phyloP scores from a whole-genome alignment of 2,888 invertebrate genomes.

The Plagodis pulveraria region DNA sequence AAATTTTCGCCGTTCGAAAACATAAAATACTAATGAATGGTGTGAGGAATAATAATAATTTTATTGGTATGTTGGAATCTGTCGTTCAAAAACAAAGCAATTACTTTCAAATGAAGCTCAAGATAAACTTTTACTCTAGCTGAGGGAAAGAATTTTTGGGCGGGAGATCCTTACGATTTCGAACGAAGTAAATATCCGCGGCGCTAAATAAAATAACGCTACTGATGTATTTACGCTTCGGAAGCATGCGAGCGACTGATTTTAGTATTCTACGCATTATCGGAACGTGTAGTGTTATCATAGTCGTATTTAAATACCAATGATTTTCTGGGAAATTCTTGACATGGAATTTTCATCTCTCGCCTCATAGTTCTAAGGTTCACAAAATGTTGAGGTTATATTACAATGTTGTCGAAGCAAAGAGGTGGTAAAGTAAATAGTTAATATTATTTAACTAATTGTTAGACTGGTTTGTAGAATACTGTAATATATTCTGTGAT shows the following conservation, averaged over 20 bases:
- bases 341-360: constrained; percentile 1
- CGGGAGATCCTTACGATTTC: too few relatives aligned
- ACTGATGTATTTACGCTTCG: constrained; percentile 8
- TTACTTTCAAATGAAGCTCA: too few relatives aligned
- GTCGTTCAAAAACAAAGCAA: too few relatives aligned
- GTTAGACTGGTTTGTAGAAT: constrained; percentile 4
- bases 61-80: too few relatives aligned
- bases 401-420: neutral
- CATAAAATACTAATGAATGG: neutral
- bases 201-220: constrained; percentile 2
- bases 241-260: constrained; percentile 18
- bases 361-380: neutral
- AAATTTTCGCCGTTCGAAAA: neutral
- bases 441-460: constrained; percentile 1
- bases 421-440: constrained; percentile 11
- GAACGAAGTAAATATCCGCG: too few relatives aligned
- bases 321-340: neutral
- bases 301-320: constrained; percentile 15
- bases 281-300: constrained; percentile 17
- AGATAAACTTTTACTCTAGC: too few relatives aligned
- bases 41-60: neutral
- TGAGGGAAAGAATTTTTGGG: too few relatives aligned
- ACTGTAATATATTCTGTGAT: neutral
- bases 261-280: constrained; percentile 23
- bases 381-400: constrained; percentile 5